phyloP scores from a whole-genome alignment of 2,113 vertebrate species.

The Lophura nycthemera region DNA sequence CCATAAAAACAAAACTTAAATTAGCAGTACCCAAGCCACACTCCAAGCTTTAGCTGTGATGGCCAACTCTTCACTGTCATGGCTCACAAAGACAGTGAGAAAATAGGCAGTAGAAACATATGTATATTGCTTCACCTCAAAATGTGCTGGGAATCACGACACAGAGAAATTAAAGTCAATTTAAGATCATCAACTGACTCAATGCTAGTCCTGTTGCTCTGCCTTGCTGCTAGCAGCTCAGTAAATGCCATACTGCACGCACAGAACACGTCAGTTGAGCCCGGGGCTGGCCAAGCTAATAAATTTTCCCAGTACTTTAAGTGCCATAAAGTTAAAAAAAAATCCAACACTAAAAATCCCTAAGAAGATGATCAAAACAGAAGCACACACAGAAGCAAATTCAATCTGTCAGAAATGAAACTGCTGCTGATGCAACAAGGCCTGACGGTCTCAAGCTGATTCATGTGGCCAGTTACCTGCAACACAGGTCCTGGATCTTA shows the following conservation, averaged over 20 bases:
- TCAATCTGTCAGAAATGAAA: background rate
- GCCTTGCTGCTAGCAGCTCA: background rate
- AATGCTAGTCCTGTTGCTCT: background rate
- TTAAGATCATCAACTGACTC: background rate
- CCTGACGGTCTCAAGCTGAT: background rate
- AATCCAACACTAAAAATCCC: background rate
- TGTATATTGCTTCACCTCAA: background rate
- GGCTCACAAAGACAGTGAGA: background rate
- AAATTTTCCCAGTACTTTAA: background rate
- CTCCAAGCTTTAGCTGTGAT: background rate
- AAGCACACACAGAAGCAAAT: background rate
- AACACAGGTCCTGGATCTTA: rapidly evolving
- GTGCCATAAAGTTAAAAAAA: background rate
- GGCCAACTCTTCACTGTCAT: background rate
- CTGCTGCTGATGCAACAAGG: background rate
- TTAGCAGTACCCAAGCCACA: background rate
- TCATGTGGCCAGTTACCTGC: rapidly evolving
- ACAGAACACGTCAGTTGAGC: background rate
- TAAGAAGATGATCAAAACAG: background rate
- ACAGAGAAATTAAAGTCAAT: background rate
- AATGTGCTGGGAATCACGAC: background rate
- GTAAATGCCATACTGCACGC: background rate
- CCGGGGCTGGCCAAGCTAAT: background rate
- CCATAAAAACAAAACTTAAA: background rate
- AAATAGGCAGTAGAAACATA: background rate